phyloP scores from a whole-genome alignment of 2,888 invertebrate species.

The Phaonia tiefii region DNA sequence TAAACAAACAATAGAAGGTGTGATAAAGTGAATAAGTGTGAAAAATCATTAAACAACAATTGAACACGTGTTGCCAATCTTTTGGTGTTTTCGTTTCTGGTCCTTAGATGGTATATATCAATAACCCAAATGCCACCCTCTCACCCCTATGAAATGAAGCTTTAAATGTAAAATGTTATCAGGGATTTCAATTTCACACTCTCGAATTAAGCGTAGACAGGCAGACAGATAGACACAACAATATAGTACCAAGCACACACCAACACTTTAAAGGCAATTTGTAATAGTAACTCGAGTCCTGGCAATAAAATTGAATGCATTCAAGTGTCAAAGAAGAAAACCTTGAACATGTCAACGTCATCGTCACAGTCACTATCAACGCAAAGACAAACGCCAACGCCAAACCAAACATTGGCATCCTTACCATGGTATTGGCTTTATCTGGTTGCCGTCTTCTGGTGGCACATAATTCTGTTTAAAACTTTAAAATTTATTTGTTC shows the following conservation, averaged over 20 bases:
- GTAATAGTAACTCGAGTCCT: conserved; percentile 30
- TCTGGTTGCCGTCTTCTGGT: too few relatives aligned
- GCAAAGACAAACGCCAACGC: background rate
- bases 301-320: conserved; percentile 35
- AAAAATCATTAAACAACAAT: conserved; percentile 49
- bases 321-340: conserved; percentile 64
- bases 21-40: conserved; percentile 32
- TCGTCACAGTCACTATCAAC: conserved; percentile 41
- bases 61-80: conserved; percentile 59
- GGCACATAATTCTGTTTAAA: background rate
- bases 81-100: background rate
- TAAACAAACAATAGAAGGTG: background rate
- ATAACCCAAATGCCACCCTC: conserved; percentile 20
- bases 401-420: background rate
- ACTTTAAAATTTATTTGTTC: conserved; percentile 55
- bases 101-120: background rate
- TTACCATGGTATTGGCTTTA: too few relatives aligned
- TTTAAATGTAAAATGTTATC: conserved; percentile 57
- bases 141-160: conserved; percentile 51
- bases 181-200: conserved; percentile 68
- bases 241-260: conserved; percentile 6
- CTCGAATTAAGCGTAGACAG: conserved; percentile 35
- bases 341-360: conserved; percentile 76
- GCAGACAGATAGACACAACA: conserved; percentile 9
- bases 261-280: conserved; percentile 49